Evolutionary conservation across 2,797 vertebrate species (phyloP).

Genomic region (Lateolabrax maculatus): DNA sequence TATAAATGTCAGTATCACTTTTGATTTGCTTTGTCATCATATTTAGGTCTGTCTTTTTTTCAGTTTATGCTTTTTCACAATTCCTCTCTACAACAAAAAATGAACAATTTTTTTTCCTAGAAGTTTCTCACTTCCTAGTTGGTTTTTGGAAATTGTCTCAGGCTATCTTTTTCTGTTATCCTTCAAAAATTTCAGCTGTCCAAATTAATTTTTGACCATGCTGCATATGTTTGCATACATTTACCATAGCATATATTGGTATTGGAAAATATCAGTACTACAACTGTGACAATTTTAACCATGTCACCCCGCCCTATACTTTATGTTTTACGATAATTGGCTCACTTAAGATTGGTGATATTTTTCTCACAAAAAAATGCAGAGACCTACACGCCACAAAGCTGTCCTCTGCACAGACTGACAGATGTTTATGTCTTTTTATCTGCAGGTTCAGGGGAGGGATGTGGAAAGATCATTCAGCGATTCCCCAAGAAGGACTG

Average conservation of each 20-base stretch:
- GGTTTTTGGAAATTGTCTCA: neutral
- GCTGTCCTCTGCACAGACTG: neutral
- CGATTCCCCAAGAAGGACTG: constrained; percentile 97
- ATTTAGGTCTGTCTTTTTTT: neutral
- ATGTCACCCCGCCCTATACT: neutral
- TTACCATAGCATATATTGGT: neutral
- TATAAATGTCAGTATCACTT: constrained; percentile 8
- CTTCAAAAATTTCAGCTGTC: too few relatives aligned
- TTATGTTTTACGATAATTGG: neutral
- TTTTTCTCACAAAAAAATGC: neutral
- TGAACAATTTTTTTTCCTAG: neutral
- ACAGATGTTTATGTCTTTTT: constrained; percentile 29
- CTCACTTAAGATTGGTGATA: neutral
- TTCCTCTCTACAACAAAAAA: constrained; percentile 30
- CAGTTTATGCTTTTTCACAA: neutral
- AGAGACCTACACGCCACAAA: neutral
- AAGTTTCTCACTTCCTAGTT: neutral
- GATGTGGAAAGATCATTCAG: constrained; percentile 98
- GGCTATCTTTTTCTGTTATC: too few relatives aligned
- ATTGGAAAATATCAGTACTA: neutral
- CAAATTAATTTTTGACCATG: too few relatives aligned
- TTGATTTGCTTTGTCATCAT: constrained; percentile 6
- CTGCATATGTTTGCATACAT: too few relatives aligned
- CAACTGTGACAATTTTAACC: neutral
- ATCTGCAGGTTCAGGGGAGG: constrained; percentile 89